Conservation (phyloP, 2,888 invertebrate genomes). For the Adelognathus sp. region DNA sequence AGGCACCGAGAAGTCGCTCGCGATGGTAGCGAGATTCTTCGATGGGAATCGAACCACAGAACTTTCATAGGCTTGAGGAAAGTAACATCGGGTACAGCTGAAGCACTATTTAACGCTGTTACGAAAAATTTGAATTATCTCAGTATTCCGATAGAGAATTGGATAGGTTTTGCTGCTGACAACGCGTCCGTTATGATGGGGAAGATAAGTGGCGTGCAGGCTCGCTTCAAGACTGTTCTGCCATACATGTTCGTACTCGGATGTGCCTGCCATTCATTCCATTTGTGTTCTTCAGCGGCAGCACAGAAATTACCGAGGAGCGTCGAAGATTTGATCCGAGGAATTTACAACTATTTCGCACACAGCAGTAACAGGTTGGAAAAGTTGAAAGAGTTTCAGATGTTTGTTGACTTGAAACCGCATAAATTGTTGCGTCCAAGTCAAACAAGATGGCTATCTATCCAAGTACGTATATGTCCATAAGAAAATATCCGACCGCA, state of each 20-base stretch:
- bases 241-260: slow-evolving; percentile 35
- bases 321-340: slow-evolving; percentile 35
- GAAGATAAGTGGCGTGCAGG: slow-evolving; percentile 34
- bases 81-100: slow-evolving; percentile 44
- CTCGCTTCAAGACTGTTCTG: slow-evolving; percentile 40
- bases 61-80: slow-evolving; percentile 19
- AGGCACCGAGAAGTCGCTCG: slow-evolving; percentile 19
- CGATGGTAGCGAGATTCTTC: slow-evolving; percentile 24
- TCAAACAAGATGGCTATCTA: slow-evolving; percentile 46
- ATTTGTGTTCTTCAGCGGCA: slow-evolving; percentile 47
- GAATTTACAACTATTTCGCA: slow-evolving; percentile 16
- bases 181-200: slow-evolving; percentile 52
- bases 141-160: slow-evolving; percentile 26
- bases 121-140: background rate
- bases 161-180: slow-evolving; percentile 47
- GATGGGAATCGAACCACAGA: background rate
- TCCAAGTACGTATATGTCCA: slow-evolving; percentile 31
- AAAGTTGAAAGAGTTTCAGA: slow-evolving; percentile 24
- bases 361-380: slow-evolving; percentile 42
- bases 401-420: slow-evolving; percentile 27
- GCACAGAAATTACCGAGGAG: slow-evolving; percentile 23
- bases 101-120: slow-evolving; percentile 25
- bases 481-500: too few relatives aligned
- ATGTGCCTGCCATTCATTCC: slow-evolving; percentile 49
- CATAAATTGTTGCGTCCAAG: slow-evolving; percentile 31